Evolutionary conservation across 2,113 vertebrate species (phyloP).

Genomic region (Neopipo cinnamomea): DNA sequence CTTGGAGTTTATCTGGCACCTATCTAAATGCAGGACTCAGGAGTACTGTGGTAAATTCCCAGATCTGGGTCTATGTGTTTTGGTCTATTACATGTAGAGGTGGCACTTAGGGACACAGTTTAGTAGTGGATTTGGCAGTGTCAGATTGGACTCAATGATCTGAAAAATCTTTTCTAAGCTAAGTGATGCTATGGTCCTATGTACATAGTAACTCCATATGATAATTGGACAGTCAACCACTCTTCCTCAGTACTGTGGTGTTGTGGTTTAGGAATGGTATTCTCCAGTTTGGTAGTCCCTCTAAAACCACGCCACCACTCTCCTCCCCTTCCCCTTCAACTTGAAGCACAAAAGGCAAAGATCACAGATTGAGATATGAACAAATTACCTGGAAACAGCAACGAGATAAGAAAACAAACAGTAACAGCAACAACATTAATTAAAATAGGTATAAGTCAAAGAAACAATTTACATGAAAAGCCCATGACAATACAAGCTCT

Average conservation of each 20-base stretch:
- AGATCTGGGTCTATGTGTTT: background rate
- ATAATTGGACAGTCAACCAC: background rate
- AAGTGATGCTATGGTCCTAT: background rate
- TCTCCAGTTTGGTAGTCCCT: background rate
- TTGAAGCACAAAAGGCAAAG: background rate
- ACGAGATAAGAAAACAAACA: background rate
- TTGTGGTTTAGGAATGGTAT: background rate
- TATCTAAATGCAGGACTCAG: background rate
- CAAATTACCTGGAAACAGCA: background rate
- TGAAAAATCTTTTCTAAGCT: background rate
- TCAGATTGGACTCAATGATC: background rate
- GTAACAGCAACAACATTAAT: background rate
- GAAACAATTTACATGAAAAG: background rate
- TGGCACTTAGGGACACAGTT: background rate
- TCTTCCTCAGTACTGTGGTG: background rate
- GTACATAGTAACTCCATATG: rapidly evolving
- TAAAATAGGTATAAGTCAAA: background rate
- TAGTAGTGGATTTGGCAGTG: background rate
- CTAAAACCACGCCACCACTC: background rate
- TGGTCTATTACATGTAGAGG: rapidly evolving
- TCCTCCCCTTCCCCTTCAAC: no score
- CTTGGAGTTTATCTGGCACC: background rate
- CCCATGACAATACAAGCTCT: background rate
- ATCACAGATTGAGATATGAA: background rate
- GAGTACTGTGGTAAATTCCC: background rate